Evolutionary conservation across 92 coral and sea anemone species (phyloP).

Genomic region (Parazoanthus darwini): DNA sequence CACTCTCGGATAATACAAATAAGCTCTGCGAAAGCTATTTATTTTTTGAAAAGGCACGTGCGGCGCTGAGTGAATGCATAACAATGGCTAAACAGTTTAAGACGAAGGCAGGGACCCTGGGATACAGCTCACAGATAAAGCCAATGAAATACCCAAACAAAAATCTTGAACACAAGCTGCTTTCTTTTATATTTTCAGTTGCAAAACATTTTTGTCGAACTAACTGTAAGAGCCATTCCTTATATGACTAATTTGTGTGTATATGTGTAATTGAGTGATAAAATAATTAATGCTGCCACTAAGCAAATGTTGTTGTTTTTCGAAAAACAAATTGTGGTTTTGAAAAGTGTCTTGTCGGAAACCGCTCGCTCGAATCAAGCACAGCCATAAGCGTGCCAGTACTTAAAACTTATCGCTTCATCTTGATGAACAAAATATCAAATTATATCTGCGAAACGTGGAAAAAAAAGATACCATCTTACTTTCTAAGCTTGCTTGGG

Average conservation of each 20-base stretch:
- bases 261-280: slow-evolving; percentile 38
- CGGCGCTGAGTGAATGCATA: slow-evolving; percentile 42
- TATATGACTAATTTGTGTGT: slow-evolving; percentile 21
- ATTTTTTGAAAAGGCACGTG: slow-evolving; percentile 80
- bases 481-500: neutral
- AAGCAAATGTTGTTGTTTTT: slow-evolving; percentile 60
- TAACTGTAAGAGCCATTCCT: neutral
- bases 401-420: slow-evolving; percentile 29
- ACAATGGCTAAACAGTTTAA: slow-evolving; percentile 49
- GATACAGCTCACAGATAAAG: slow-evolving; percentile 12
- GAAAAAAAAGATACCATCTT: neutral
- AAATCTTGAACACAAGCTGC: slow-evolving; percentile 13
- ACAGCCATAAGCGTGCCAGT: slow-evolving; percentile 34
- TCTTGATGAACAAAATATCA: slow-evolving; percentile 43
- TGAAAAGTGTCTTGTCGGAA: slow-evolving; percentile 50
- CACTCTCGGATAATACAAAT: slow-evolving; percentile 55
- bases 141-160: slow-evolving; percentile 6
- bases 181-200: slow-evolving; percentile 6
- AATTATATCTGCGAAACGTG: slow-evolving; percentile 29
- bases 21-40: slow-evolving; percentile 62
- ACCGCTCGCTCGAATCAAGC: slow-evolving; percentile 21
- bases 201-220: neutral
- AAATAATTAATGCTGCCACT: slow-evolving; percentile 50
- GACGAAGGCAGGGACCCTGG: neutral
- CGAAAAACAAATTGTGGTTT: slow-evolving; percentile 59